Conservation (phyloP, 2,888 invertebrate species). For the Dolichomitus sp. region DNA sequence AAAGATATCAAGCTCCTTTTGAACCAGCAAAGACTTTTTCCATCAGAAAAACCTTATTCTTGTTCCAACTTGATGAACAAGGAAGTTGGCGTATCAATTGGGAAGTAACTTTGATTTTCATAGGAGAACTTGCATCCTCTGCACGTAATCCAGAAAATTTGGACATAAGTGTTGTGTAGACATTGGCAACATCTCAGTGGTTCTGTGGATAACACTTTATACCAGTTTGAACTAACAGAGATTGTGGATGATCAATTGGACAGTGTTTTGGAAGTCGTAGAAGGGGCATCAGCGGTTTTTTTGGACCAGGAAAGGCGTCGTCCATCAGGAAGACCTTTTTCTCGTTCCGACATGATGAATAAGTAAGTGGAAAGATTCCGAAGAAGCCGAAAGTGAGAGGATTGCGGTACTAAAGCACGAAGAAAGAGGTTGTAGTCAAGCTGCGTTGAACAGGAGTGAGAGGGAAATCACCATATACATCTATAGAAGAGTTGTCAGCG, state of each 20-base stretch:
- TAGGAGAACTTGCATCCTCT: too few relatives aligned
- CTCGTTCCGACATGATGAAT: background rate
- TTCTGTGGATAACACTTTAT: background rate
- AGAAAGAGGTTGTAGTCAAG: constrained; percentile 28
- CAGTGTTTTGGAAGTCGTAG: background rate
- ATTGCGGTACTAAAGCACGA: constrained; percentile 51
- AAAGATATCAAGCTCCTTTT: background rate
- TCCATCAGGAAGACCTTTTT: background rate
- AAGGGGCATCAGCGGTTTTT: background rate
- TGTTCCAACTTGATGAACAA: background rate
- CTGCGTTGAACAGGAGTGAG: background rate
- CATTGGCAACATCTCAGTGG: background rate
- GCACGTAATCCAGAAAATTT: too few relatives aligned
- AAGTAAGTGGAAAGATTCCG: constrained; percentile 30
- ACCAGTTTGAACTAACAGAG: background rate
- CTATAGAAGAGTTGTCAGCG: constrained; percentile 53
- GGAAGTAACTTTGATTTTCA: too few relatives aligned
- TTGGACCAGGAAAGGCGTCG: background rate
- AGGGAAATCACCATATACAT: constrained; percentile 5
- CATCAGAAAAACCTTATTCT: background rate
- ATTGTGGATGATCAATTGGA: background rate
- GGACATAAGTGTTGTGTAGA: too few relatives aligned
- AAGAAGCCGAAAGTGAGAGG: constrained; percentile 67
- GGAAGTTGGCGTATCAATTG: background rate
- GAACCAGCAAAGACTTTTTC: background rate